Conservation (phyloP, 1,140 invertebrate genomes). For the Drosophila subobscura region DNA sequence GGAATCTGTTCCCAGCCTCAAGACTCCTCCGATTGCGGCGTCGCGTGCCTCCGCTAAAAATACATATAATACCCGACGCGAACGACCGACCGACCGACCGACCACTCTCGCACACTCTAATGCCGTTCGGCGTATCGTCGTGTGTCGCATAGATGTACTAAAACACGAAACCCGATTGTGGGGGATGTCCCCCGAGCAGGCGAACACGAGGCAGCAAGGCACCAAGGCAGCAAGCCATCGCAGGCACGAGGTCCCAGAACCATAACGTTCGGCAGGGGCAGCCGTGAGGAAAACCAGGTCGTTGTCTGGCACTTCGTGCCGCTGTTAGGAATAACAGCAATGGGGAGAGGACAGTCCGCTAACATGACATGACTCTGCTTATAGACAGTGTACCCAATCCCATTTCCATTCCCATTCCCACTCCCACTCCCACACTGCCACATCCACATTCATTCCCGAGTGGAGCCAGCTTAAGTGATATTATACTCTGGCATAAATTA, state of each 20-base stretch:
- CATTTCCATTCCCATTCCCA: no score
- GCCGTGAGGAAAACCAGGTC: conserved; percentile 38
- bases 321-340: conserved; percentile 35
- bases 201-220: conserved; percentile 1
- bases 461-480: conserved; percentile 50
- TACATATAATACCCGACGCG: conserved; percentile 9
- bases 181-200: no score
- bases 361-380: conserved; percentile 11
- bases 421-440: neutral
- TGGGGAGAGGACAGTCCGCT: conserved; percentile 5
- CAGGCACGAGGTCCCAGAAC: conserved; percentile 6
- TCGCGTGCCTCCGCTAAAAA: conserved; percentile 39
- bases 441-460: no score
- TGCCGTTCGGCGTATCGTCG: neutral
- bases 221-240: neutral
- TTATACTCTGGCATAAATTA: conserved; percentile 60
- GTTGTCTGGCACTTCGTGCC: conserved; percentile 12
- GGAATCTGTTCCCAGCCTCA: conserved; percentile 34
- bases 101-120: neutral
- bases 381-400: no score
- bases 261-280: conserved; percentile 7
- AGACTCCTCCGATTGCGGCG: neutral
- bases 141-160: conserved; percentile 22
- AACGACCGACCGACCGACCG: neutral
- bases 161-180: conserved; percentile 22